Evolutionary conservation across 2,888 invertebrate species (phyloP).

Genomic region (Ceramica pisi): DNA sequence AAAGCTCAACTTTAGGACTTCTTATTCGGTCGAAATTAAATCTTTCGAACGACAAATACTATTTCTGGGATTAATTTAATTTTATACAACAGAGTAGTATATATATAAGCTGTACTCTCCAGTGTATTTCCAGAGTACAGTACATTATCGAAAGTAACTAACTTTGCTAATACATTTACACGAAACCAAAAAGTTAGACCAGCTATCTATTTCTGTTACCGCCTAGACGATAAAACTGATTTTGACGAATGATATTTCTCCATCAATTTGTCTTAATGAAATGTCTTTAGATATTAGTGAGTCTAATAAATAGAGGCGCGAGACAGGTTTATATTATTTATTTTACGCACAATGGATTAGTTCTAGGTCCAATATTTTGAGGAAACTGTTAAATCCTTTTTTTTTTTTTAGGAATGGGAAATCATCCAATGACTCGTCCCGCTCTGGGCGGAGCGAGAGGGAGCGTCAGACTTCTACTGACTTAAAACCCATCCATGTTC

Average conservation of each 20-base stretch:
- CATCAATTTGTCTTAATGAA: slow-evolving; percentile 47
- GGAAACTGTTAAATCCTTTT: background rate
- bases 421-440: no score
- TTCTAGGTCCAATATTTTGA: slow-evolving; percentile 2
- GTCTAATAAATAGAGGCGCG: slow-evolving; percentile 20
- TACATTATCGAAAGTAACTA: slow-evolving; percentile 1
- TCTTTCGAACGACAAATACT: slow-evolving; percentile 28
- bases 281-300: slow-evolving; percentile 14
- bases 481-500: no score
- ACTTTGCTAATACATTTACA: slow-evolving; percentile 7
- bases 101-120: slow-evolving; percentile 1
- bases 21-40: slow-evolving; percentile 49
- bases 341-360: slow-evolving; percentile 20
- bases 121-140: slow-evolving; percentile 20
- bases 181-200: slow-evolving; percentile 18
- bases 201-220: slow-evolving; percentile 30
- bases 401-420: no score
- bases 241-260: slow-evolving; percentile 37
- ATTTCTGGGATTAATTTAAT: slow-evolving; percentile 35
- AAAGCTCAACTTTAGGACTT: slow-evolving; percentile 22
- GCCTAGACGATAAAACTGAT: slow-evolving; percentile 28
- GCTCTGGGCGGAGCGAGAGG: no score
- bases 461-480: no score
- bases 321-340: slow-evolving; percentile 17
- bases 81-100: background rate